Percentiles rank a stretch among this genome's conserved stretches.
Evolutionary conservation across 2,797 vertebrate genomes (phyloP).

Genomic region (Decapterus maruadsi): DNA sequence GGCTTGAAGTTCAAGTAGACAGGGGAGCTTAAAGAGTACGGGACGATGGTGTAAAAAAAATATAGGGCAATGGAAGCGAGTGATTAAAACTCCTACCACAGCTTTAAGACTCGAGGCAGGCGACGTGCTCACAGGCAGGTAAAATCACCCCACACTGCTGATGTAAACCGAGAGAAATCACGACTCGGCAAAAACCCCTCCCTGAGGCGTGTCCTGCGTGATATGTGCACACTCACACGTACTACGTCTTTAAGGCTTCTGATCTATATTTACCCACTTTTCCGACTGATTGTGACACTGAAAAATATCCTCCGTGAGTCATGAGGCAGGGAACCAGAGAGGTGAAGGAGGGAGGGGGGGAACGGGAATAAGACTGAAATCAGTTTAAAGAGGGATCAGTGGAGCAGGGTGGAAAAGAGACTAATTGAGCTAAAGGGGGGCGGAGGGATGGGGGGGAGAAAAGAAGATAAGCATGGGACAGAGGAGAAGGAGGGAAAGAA

Average conservation of each 20-base stretch:
- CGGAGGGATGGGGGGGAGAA: background rate
- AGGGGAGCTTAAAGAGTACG: slow-evolving; percentile 1
- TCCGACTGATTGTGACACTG: slow-evolving; percentile 69
- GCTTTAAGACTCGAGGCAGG: slow-evolving; percentile 46
- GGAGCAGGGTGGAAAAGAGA: slow-evolving; percentile 66
- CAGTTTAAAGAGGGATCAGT: slow-evolving; percentile 73
- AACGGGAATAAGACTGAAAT: slow-evolving; percentile 63
- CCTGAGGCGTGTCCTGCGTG: slow-evolving; percentile 52
- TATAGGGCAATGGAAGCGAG: slow-evolving; percentile 21
- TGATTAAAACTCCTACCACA: slow-evolving; percentile 47
- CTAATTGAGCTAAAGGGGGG: slow-evolving; percentile 65
- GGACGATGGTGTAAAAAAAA: slow-evolving; percentile 17
- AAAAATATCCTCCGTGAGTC: slow-evolving; percentile 69
- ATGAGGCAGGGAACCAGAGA: slow-evolving; percentile 66
- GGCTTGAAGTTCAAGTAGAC: background rate
- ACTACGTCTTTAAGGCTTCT: slow-evolving; percentile 67
- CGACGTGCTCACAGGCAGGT: slow-evolving; percentile 77
- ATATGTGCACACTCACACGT: slow-evolving; percentile 79
- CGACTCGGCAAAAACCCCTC: slow-evolving; percentile 57
- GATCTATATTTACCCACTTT: slow-evolving; percentile 80
- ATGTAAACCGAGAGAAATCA: slow-evolving; percentile 56
- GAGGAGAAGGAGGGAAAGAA: slow-evolving; percentile 30
- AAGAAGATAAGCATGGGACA: slow-evolving; percentile 51
- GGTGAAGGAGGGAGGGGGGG: slow-evolving; percentile 41
- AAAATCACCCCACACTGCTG: slow-evolving; percentile 38